phyloP scores from a whole-genome alignment of 2,888 invertebrate genomes.

The Dynastes tityus region DNA sequence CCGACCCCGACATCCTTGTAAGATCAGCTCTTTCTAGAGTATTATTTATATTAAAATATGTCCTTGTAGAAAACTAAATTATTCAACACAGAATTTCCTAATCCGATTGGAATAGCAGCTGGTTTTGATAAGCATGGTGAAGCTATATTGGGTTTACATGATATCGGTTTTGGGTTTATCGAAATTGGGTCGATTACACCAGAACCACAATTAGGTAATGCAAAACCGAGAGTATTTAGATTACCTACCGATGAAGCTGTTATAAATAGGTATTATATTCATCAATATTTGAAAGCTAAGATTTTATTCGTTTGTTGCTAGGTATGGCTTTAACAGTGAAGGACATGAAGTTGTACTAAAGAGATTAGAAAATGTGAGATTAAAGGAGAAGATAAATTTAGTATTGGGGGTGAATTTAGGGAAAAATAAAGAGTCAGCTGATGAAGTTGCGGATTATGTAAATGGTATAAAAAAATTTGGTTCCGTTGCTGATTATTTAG shows the following conservation, averaged over 20 bases:
- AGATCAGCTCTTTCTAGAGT: constrained; percentile 53
- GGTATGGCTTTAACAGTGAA: constrained; percentile 96
- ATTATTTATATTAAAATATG: neutral
- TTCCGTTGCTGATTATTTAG: constrained; percentile 92
- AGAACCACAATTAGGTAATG: constrained; percentile 92
- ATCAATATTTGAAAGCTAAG: neutral
- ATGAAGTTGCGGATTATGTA: constrained; percentile 87
- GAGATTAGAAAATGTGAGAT: constrained; percentile 76
- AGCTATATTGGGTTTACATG: constrained; percentile 85
- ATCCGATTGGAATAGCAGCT: constrained; percentile 98
- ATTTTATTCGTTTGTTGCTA: constrained; percentile 61
- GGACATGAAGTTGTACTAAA: constrained; percentile 86
- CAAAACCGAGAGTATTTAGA: constrained; percentile 93
- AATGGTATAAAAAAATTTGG: constrained; percentile 88
- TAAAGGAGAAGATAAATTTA: constrained; percentile 73
- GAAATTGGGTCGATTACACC: constrained; percentile 98
- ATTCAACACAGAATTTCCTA: constrained; percentile 82
- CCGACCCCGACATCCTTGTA: constrained; percentile 81
- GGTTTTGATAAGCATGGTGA: constrained; percentile 99
- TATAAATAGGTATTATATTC: constrained; percentile 84
- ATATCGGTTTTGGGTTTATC: constrained; percentile 94
- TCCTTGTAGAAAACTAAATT: constrained; percentile 78
- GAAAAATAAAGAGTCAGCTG: constrained; percentile 89
- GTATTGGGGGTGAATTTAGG: constrained; percentile 94
- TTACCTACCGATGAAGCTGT: constrained; percentile 88